phyloP scores from a whole-genome alignment of 1,140 invertebrate species.

The Zaprionus gabonicus region DNA sequence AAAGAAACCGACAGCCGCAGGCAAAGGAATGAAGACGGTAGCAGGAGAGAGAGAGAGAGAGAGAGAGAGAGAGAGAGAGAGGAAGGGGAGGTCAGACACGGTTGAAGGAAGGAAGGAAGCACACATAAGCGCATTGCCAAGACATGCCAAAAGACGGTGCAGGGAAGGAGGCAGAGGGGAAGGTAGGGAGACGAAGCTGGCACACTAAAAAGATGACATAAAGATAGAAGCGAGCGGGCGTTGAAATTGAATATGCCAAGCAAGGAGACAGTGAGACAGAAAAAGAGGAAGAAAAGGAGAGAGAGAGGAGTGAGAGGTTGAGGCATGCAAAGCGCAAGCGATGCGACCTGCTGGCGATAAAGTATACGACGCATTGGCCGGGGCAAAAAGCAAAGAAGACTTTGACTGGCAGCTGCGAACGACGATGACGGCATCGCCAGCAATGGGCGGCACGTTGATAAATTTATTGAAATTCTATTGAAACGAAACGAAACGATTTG shows the following conservation, averaged over 20 bases:
- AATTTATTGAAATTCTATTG: conserved; percentile 83
- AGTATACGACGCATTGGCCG: conserved; percentile 68
- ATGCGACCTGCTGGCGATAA: conserved; percentile 47
- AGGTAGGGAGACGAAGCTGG: conserved; percentile 30
- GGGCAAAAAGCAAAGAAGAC: conserved; percentile 27
- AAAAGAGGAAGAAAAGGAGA: not conserved
- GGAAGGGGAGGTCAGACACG: not conserved
- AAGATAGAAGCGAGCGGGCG: conserved; percentile 73
- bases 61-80: not conserved
- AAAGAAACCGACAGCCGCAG: conserved; percentile 9
- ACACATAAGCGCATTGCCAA: conserved; percentile 78
- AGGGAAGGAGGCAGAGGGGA: not conserved
- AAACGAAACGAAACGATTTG: conserved; percentile 82
- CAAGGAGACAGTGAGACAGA: not conserved
- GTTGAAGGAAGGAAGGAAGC: conserved; percentile 67
- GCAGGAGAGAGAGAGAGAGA: not conserved
- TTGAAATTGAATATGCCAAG: conserved; percentile 71
- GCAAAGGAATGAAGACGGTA: conserved; percentile 7
- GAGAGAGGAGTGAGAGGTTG: not conserved
- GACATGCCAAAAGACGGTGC: conserved; percentile 51
- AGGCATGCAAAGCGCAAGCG: conserved; percentile 57
- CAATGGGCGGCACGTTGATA: conserved; percentile 69
- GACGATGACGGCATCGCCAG: conserved; percentile 4
- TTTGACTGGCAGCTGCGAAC: conserved; percentile 25
- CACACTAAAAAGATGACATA: conserved; percentile 79